Evolutionary conservation across 2,113 vertebrate species (phyloP).

Genomic region (Solea senegalensis): DNA sequence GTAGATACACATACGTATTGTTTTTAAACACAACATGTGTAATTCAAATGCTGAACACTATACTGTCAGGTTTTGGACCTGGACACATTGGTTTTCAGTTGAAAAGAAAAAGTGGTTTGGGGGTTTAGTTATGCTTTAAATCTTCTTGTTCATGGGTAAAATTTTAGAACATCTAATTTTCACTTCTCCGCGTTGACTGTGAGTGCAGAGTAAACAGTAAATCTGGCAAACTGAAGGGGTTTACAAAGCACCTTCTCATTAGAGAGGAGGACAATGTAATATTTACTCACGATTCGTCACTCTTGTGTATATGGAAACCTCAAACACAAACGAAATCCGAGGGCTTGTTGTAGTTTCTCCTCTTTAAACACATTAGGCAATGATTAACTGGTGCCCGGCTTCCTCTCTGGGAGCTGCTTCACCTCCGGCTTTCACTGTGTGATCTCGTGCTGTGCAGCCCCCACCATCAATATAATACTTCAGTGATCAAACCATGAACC

Average conservation of each 20-base stretch:
- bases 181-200: too few relatives aligned
- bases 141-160: too few relatives aligned
- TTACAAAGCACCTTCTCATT: conserved; percentile 6
- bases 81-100: too few relatives aligned
- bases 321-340: conserved; percentile 14
- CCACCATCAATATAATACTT: conserved; percentile 39
- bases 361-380: conserved; percentile 33
- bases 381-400: conserved; percentile 47
- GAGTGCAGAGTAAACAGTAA: too few relatives aligned
- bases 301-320: conserved; percentile 23
- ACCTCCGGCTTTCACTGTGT: conserved; percentile 39
- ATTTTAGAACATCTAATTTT: too few relatives aligned
- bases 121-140: too few relatives aligned
- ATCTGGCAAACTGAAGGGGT: background rate
- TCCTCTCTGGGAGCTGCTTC: conserved; percentile 30
- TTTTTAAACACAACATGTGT: too few relatives aligned
- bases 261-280: background rate
- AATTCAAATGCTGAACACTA: too few relatives aligned
- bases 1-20: too few relatives aligned
- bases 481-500: conserved; percentile 46
- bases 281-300: background rate
- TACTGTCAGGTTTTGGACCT: too few relatives aligned
- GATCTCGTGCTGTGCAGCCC: conserved; percentile 27
- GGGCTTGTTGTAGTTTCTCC: conserved; percentile 12
- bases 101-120: too few relatives aligned